Evolutionary conservation across 2,888 invertebrate genomes (phyloP), one percentile per base, ranked within the genome.

Genomic region (Chirona hameri): DNA sequence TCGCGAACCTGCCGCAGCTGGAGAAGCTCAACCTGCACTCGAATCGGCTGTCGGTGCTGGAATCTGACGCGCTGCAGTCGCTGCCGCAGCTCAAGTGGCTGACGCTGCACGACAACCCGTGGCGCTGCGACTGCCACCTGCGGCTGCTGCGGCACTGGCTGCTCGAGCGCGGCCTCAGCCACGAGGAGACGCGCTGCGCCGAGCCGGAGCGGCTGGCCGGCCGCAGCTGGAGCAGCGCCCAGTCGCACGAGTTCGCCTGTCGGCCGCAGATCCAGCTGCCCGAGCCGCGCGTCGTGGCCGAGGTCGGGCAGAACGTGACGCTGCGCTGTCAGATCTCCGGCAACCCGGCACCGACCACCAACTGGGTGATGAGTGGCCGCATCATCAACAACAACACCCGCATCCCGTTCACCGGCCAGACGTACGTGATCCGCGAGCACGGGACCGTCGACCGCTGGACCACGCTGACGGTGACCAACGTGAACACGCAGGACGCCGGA

Each of bases 121-220:
- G 96, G 96, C 91, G 91, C 86, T 97, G 97, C 88, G 95, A 97
- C 88, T 97, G 97, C 88, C 92, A 93, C 85, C 88, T 97, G 83
- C 91, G 95, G 82, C 93, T 93, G 84, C 94, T 96, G 86, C 92
- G 95, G 83, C 92, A 92, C 86, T 96, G 96, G 95, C 92, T 95
- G 87, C 90, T 95, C 82, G 91, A 92, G 82, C 93, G 92, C 86
- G 95, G 94, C 86, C 90, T 96, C 82, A 93, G 93, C 21, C 91
- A 93, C 85, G 91, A 79, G 79, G 85, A 95, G 85, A 90, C 91
- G 81, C 95, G 95, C 87, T 87, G 87, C 87, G 91, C 91, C n/a
- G 92, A 92, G 82, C 96, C 96, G 1, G 89, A 91, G 9, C 90
- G 91, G 81, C 90, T 95, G 84, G 90, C 91, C 84, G 93, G 92